Evolutionary conservation across 1,140 invertebrate species (phyloP), one percentile per base, ranked within the genome.

Genomic region (Magallana gigas): DNA sequence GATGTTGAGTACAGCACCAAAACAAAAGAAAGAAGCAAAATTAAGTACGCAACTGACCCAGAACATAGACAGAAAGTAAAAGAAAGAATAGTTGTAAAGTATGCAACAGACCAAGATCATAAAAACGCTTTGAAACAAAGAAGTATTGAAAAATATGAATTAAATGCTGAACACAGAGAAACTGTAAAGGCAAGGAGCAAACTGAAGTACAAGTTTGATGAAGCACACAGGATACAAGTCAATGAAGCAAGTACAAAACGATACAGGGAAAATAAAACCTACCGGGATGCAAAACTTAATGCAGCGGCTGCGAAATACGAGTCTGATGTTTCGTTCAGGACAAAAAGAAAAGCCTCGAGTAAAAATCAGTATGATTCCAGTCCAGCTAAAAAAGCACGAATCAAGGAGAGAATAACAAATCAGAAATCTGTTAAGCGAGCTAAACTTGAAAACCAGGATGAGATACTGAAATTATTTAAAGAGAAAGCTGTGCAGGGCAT

Each of bases 111-210:
- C 8, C 8, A 81, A 16, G 68, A 57, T 29, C 18, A 80, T 8
- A 57, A 57, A 14, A 16, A 85, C 16, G 64, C 60, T 23, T 8
- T 57, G 0, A 76, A 76, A 57, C 16, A 6, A 6, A 23, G 14
- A 56, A 23, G 18, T 71, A 85, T 48, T 18, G 16, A 48, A 12
- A 85, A 57, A 57, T 80, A 85, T 12, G 16, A 80, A 85, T 11
- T 6, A 16, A 23, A 89, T 58, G 56, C 16, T 5, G 48, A 71
- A 85, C 86, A 87, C 58, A 83, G 56, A n/a, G 57, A 87, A 64
- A 58, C 58, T 68, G 36, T 57, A 23, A 84, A 83, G 71, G 5
- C 48, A 36, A 16, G 8, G 9, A 76, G 82, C 9, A 84, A 23
- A 16, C 57, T 14, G 6, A 84, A 76, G 71, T 84, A 87, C 48